phyloP scores from a whole-genome alignment of 1,140 invertebrate genomes.

The Scaptomyza hsui region DNA sequence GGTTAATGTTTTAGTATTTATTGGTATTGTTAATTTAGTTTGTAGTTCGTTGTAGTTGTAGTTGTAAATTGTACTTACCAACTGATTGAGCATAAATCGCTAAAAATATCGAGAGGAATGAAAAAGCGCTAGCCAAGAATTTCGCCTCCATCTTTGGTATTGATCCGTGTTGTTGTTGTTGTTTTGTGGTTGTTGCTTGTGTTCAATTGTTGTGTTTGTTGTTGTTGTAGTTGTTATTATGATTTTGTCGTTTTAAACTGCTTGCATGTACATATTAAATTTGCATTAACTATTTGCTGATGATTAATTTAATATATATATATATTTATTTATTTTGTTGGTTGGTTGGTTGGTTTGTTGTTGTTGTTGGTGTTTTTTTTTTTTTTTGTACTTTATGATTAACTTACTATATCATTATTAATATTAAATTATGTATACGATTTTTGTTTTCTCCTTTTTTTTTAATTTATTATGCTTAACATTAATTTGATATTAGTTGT shows the following conservation, averaged over 20 bases:
- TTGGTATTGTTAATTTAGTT: constrained; percentile 30
- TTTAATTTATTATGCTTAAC: constrained; percentile 59
- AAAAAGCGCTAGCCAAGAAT: constrained; percentile 83
- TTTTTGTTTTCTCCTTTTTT: constrained; percentile 49
- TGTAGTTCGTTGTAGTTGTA: constrained; percentile 8
- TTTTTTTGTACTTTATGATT: constrained; percentile 76
- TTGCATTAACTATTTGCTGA: constrained; percentile 67
- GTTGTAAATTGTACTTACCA: constrained; percentile 70
- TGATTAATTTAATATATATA: constrained; percentile 50
- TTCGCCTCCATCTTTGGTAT: constrained; percentile 84
- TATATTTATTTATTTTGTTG: constrained; percentile 31
- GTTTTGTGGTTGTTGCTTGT: constrained; percentile 42
- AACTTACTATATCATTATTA: constrained; percentile 79
- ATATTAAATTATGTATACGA: constrained; percentile 64
- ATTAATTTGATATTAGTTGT: constrained; percentile 82
- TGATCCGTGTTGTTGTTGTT: constrained; percentile 79
- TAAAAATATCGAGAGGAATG: constrained; percentile 84
- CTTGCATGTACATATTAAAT: constrained; percentile 70
- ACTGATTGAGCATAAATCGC: constrained; percentile 83
- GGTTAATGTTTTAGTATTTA: constrained; percentile 38
- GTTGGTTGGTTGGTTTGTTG: constrained; percentile 33
- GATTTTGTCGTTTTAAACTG: constrained; percentile 56
- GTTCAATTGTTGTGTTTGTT: constrained; percentile 52
- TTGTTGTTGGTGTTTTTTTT: constrained; percentile 32
- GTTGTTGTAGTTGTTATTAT: constrained; percentile 37